Evolutionary conservation across 2,797 vertebrate species (phyloP), one percentile per base, ranked within the genome.

Genomic region (Gambelia wislizenii): DNA sequence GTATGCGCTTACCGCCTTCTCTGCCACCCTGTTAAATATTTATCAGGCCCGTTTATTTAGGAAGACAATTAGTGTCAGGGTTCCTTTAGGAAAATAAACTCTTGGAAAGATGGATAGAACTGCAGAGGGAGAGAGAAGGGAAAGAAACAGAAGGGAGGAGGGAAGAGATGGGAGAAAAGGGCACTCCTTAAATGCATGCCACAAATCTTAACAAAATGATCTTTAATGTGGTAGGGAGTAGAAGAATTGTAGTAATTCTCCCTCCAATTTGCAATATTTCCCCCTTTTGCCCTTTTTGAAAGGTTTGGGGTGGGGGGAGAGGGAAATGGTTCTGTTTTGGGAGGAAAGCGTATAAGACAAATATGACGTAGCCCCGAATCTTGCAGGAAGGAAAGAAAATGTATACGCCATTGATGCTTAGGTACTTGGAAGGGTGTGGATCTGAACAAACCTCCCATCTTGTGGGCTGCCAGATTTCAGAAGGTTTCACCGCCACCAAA

Each of bases 11-110:
- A 7, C 52, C 25, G 33, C n/a, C 72, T 39, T 64, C 20, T 42
- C 42, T 14, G 49, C 87, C 59, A 89, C 80, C 82, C 92, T 92
- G 92, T 94, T 94, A 93, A 94, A 94, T 92, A 92, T 94, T 93
- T 91, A 92, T 91, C 91, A 92, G 92, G 67, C 91, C 87, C 78
- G 91, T 93, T 94, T 94, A 92, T 94, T 94, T 93, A 88, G 91
- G 89, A 89, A 93, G 88, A 89, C 91, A 92, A 91, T 92, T 90
- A 91, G 91, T 93, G 93, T 94, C 93, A 90, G 88, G 83, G 36
- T 84, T 78, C 77, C 92, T 89, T 89, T 90, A 92, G 89, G 91
- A 90, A 94, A 94, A 94, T 93, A 94, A 93, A 93, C 93, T 89
- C 87, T 79, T 69, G 76, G 88, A 90, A 94, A 91, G 91, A 94